These are phyloP conservation scores for Thalpophila matura DNA, from an alignment of 2,888 invertebrate species.

Conservation along the genomic window DNA sequence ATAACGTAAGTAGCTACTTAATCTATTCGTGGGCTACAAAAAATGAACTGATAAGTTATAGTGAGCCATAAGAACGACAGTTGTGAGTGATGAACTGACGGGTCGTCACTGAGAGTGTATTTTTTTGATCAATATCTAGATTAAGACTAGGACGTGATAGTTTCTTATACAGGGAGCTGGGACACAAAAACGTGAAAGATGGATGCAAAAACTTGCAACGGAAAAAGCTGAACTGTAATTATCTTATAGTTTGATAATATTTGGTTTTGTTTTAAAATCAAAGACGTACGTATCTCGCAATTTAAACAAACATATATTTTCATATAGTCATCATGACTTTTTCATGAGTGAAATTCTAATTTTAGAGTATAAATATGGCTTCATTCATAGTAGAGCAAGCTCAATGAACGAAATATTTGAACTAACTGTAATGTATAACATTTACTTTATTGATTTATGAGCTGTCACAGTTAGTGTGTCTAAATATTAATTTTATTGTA, in stretches of 20 bases:
- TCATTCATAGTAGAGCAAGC: too few species aligned
- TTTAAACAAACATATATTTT: too few species aligned
- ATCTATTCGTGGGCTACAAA: slow-evolving; percentile 39
- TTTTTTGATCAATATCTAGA: slow-evolving; percentile 24
- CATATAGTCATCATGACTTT: too few species aligned
- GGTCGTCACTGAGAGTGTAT: slow-evolving; percentile 15
- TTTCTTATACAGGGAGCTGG: slow-evolving; percentile 2
- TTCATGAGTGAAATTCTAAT: too few species aligned
- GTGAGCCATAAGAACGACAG: slow-evolving; percentile 8
- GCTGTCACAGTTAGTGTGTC: neutral
- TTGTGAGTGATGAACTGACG: slow-evolving; percentile 28
- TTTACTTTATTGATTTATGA: neutral
- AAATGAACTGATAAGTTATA: slow-evolving; percentile 35
- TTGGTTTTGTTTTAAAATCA: too few species aligned
- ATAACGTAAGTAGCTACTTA: slow-evolving; percentile 41
- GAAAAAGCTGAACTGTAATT: slow-evolving; percentile 14
- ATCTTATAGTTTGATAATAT: slow-evolving; percentile 1
- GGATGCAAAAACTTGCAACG: slow-evolving; percentile 17
- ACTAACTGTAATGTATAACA: neutral
- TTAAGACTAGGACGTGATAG: slow-evolving; percentile 1
- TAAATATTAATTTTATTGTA: neutral
- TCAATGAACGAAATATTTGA: neutral
- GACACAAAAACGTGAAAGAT: slow-evolving; percentile 36
- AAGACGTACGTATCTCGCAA: too few species aligned
- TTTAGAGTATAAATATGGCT: too few species aligned